Conservation (phyloP, 2,888 invertebrate genomes). For the Argyresthia goedartella region DNA sequence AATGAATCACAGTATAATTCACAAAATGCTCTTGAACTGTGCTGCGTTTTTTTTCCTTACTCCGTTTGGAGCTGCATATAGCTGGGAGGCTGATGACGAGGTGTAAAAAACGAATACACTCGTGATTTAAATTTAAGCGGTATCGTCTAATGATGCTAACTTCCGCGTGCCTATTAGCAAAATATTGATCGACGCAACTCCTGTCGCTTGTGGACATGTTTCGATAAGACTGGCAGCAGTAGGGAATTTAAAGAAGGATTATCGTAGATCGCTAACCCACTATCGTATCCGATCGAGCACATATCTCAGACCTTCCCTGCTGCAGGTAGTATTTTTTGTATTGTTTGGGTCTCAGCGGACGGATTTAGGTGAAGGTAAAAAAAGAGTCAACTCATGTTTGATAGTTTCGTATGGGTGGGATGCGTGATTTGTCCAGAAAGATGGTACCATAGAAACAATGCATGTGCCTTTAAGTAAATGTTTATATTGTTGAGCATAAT, state of each 20-base stretch:
- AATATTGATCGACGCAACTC: constrained; percentile 62
- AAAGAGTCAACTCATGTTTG: constrained; percentile 14
- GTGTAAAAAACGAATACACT: constrained; percentile 13
- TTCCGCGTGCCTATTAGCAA: constrained; percentile 48
- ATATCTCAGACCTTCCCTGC: constrained; percentile 36
- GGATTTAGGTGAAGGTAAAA: constrained; percentile 25
- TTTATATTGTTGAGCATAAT: too few relatives aligned
- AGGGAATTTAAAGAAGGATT: neutral
- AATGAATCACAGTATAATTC: constrained; percentile 60
- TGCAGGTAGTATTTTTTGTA: constrained; percentile 62
- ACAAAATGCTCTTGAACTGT: constrained; percentile 36
- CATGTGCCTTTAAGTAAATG: too few relatives aligned
- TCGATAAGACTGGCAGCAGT: constrained; percentile 25
- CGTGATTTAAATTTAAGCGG: constrained; percentile 45
- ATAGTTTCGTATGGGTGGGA: too few relatives aligned
- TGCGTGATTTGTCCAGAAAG: too few relatives aligned
- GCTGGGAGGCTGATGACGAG: constrained; percentile 11
- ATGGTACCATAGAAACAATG: too few relatives aligned
- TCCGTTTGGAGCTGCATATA: constrained; percentile 21
- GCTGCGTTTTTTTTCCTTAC: constrained; percentile 29
- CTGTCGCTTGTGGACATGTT: constrained; percentile 41
- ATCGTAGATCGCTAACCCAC: constrained; percentile 35
- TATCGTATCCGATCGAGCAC: constrained; percentile 29
- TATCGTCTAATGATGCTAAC: constrained; percentile 39
- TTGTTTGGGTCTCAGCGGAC: constrained; percentile 42